A percentile compares a stretch with the other conserved stretches of the same genome.
phyloP scores from a whole-genome alignment of 2,113 vertebrate genomes.

The Cottus gobio region DNA sequence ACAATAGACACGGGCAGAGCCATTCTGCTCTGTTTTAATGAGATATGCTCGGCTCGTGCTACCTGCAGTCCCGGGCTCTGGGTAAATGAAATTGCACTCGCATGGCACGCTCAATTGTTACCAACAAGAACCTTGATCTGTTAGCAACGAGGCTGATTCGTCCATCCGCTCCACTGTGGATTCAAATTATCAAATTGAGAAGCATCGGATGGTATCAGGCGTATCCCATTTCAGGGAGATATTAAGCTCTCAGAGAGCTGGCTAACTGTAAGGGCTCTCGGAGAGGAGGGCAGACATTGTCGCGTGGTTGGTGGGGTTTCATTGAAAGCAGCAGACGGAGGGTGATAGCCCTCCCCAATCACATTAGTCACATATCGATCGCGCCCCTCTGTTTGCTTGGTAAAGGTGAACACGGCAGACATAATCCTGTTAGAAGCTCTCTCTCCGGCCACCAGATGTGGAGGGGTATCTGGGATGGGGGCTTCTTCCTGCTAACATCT shows the following conservation, averaged over 20 bases:
- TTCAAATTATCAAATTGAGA: conserved; percentile 61
- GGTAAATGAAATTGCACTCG: conserved; percentile 57
- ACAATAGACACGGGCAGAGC: conserved; percentile 59
- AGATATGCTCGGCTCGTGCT: conserved; percentile 60
- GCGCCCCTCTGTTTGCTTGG: conserved; percentile 48
- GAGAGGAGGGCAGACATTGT: conserved; percentile 23
- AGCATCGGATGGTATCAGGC: conserved; percentile 43
- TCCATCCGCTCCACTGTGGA: background rate
- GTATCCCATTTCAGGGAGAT: conserved; percentile 48
- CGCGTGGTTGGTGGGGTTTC: conserved; percentile 58
- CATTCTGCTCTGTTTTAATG: conserved; percentile 70
- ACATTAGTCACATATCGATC: conserved; percentile 80
- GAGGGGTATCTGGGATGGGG: conserved; percentile 37
- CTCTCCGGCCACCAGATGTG: conserved; percentile 41
- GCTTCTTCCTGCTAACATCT: conserved; percentile 51
- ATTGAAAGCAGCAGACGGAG: conserved; percentile 58
- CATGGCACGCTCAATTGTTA: conserved; percentile 48
- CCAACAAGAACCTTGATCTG: conserved; percentile 50
- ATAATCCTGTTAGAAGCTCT: conserved; percentile 72
- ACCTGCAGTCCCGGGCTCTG: conserved; percentile 47
- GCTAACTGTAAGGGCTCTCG: conserved; percentile 2
- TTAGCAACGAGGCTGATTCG: conserved; percentile 35
- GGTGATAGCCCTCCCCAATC: conserved; percentile 67
- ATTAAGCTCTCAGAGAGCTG: conserved; percentile 26
- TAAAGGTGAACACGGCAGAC: conserved; percentile 68